These are phyloP conservation scores for Berghia stephanieae DNA, from an alignment of 1,140 invertebrate genomes.

Conservation along the genomic window DNA sequence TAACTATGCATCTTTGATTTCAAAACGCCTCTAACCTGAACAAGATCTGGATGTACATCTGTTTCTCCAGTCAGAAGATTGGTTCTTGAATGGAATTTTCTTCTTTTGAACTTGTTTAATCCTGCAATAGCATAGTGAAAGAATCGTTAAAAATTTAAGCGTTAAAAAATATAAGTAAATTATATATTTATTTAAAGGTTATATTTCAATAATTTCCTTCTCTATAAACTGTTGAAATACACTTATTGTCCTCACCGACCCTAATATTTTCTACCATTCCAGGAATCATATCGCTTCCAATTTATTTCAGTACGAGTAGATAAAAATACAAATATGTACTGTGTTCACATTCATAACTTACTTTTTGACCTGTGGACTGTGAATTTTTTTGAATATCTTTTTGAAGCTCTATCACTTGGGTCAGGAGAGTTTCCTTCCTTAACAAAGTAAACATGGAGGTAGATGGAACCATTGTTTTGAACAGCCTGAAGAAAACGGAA, in stretches of 20 bases:
- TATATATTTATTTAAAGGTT: too few species aligned
- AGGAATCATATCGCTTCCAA: too few species aligned
- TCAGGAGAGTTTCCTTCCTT: constrained; percentile 83
- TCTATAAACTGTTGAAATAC: too few species aligned
- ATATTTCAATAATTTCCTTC: too few species aligned
- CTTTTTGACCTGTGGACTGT: constrained; percentile 81
- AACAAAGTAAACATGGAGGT: constrained; percentile 89
- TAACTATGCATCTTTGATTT: too few species aligned
- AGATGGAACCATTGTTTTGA: constrained; percentile 94
- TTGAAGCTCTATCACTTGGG: constrained; percentile 73
- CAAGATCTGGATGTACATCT: constrained; percentile 67
- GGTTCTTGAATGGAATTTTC: constrained; percentile 86
- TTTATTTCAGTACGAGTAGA: too few species aligned
- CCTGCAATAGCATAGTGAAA: constrained; percentile 50
- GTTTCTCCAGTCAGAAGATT: constrained; percentile 95
- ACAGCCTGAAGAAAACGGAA: constrained; percentile 70
- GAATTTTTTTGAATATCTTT: constrained; percentile 74
- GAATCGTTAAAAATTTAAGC: too few species aligned
- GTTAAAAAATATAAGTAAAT: too few species aligned
- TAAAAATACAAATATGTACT: too few species aligned
- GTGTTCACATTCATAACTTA: constrained; percentile 42
- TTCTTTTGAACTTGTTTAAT: constrained; percentile 93
- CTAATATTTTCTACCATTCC: too few species aligned
- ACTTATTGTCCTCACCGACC: too few species aligned
- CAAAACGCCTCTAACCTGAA: constrained; percentile 60